These are phyloP conservation scores for Dipus sagitta DNA, from an alignment of 2,797 vertebrate species.

Conservation along the genomic window DNA sequence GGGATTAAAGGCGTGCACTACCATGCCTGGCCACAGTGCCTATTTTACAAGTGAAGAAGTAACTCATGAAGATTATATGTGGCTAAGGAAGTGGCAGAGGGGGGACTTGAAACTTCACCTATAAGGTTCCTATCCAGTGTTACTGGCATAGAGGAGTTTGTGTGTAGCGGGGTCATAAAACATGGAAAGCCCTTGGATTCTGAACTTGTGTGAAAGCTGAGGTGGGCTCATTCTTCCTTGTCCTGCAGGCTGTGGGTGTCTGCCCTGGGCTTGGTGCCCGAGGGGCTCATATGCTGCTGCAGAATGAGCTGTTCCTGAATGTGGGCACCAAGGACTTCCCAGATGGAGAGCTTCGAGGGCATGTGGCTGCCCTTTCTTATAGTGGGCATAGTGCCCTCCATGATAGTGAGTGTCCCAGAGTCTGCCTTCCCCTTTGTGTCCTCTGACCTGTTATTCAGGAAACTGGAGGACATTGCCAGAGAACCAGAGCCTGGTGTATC, in stretches of 20 bases:
- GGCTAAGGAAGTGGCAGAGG: conserved; percentile 6
- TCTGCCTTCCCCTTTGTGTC: background rate
- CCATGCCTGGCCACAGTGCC: background rate
- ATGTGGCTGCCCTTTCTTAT: conserved; percentile 93
- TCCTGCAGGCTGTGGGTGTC: conserved; percentile 87
- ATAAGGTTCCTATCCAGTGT: background rate
- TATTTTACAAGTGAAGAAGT: conserved; percentile 3
- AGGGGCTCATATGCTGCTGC: conserved; percentile 97
- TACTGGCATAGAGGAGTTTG: background rate
- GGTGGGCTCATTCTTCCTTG: background rate
- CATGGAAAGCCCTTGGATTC: background rate
- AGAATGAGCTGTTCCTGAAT: conserved; percentile 97
- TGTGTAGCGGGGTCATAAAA: background rate
- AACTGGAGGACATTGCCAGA: background rate
- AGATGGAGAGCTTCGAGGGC: conserved; percentile 96
- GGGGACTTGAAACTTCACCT: background rate
- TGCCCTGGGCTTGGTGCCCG: conserved; percentile 93
- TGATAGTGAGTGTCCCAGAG: conserved; percentile 87
- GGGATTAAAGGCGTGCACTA: too few relatives aligned
- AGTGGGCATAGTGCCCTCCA: conserved; percentile 91
- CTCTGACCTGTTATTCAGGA: background rate
- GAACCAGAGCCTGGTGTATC: background rate
- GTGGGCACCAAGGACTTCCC: conserved; percentile 93
- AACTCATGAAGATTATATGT: background rate
- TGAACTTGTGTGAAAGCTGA: conserved; percentile 27